Evolutionary conservation across 2,113 vertebrate genomes (phyloP).

Genomic region (Pteropus alecto): DNA sequence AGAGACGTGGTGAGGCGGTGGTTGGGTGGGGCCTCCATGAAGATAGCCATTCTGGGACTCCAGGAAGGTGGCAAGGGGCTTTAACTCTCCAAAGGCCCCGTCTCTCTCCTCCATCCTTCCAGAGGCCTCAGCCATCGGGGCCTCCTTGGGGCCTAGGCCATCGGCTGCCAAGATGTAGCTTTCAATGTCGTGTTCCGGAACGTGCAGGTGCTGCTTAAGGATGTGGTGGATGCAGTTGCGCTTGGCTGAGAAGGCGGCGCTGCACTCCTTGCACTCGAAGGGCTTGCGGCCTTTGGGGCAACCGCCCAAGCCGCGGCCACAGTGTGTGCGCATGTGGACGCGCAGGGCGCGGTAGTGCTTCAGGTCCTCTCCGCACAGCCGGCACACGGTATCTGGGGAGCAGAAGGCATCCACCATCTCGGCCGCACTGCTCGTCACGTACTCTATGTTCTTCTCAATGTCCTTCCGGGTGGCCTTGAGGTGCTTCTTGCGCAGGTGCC

Average conservation of each 20-base stretch:
- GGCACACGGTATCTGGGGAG: slow-evolving; percentile 89
- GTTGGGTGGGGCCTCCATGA: not conserved
- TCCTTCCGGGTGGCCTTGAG: slow-evolving; percentile 95
- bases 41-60: slow-evolving; percentile 81
- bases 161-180: slow-evolving; percentile 89
- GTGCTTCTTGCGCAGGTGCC: slow-evolving; percentile 98
- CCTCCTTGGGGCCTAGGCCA: slow-evolving; percentile 63
- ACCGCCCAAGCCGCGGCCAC: slow-evolving; percentile 75
- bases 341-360: slow-evolving; percentile 94
- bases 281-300: slow-evolving; percentile 94
- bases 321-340: slow-evolving; percentile 95
- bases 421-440: slow-evolving; percentile 88
- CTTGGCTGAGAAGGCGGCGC: slow-evolving; percentile 93
- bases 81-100: slow-evolving; percentile 78
- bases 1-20: slow-evolving; percentile 68
- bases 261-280: slow-evolving; percentile 94
- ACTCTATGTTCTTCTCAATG: slow-evolving; percentile 98
- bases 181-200: slow-evolving; percentile 95
- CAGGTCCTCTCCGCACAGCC: slow-evolving; percentile 93
- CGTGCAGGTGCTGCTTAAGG: slow-evolving; percentile 95
- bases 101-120: slow-evolving; percentile 75
- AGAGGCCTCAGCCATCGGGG: not conserved
- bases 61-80: slow-evolving; percentile 79
- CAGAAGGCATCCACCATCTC: slow-evolving; percentile 86
- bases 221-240: slow-evolving; percentile 97